These are phyloP conservation scores for Tapirus indicus DNA, from an alignment of 2,797 vertebrate species.

Conservation along the genomic window DNA sequence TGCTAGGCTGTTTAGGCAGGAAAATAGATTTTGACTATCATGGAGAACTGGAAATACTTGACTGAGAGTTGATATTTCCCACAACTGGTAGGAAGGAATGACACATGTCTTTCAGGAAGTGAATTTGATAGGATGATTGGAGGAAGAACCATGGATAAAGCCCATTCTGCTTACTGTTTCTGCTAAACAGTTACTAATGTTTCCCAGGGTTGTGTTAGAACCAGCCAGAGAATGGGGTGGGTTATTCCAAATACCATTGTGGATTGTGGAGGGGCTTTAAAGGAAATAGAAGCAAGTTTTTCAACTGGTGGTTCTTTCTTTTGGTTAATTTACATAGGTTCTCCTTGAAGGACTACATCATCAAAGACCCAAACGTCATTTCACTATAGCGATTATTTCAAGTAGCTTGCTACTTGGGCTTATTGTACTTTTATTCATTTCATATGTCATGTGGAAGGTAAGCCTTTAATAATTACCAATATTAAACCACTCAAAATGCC, in stretches of 20 bases:
- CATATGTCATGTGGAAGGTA: slow-evolving; percentile 96
- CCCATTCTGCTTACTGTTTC: not conserved
- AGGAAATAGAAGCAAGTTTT: not conserved
- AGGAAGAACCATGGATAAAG: not conserved
- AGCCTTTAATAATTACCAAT: slow-evolving; percentile 56
- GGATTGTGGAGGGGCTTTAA: not conserved
- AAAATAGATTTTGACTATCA: not conserved
- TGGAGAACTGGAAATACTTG: not conserved
- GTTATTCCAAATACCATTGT: not conserved
- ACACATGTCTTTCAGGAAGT: not conserved
- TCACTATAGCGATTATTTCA: slow-evolving; percentile 91
- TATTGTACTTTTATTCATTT: slow-evolving; percentile 91
- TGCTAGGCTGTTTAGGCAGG: not conserved
- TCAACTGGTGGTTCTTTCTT: not conserved
- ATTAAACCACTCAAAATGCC: not conserved
- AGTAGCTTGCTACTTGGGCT: slow-evolving; percentile 92
- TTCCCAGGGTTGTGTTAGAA: not conserved
- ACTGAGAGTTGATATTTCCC: not conserved
- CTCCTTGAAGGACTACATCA: slow-evolving; percentile 93
- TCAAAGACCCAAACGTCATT: slow-evolving; percentile 89
- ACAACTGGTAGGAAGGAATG: not conserved
- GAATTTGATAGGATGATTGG: not conserved
- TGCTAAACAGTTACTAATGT: not conserved
- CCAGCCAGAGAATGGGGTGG: not conserved
- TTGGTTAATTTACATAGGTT: slow-evolving; percentile 88